Conservation (phyloP, 2,797 vertebrate species). For the Arctocebus calabarensis region DNA sequence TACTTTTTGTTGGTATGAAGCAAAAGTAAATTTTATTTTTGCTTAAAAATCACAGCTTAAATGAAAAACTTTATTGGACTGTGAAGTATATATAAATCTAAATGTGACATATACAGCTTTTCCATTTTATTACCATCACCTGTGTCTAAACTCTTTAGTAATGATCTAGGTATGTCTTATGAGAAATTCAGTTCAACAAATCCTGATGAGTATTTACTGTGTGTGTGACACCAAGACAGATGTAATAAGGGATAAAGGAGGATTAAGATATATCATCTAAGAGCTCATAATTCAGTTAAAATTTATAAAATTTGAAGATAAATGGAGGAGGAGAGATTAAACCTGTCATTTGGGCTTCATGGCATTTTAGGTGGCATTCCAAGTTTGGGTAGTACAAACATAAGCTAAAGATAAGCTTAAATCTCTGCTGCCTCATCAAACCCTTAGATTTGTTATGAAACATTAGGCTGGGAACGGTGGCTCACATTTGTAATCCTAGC, state of each 20-base stretch:
- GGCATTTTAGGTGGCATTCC: conserved; percentile 24
- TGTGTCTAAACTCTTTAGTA: background rate
- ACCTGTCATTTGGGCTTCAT: background rate
- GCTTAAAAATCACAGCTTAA: conserved; percentile 43
- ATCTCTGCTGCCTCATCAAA: conserved; percentile 8
- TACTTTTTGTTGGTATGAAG: conserved; percentile 13
- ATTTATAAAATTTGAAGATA: background rate
- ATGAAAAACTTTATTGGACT: background rate
- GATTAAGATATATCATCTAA: background rate
- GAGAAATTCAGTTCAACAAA: conserved; percentile 24
- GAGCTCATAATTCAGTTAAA: background rate
- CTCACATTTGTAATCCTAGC: no score
- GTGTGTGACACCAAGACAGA: background rate
- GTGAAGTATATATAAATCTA: background rate
- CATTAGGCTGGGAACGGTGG: background rate
- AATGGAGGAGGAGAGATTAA: background rate
- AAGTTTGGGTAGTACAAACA: background rate
- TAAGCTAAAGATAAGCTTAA: background rate
- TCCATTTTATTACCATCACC: background rate
- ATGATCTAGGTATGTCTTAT: background rate
- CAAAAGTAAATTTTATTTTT: conserved; percentile 9
- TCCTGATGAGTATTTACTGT: background rate
- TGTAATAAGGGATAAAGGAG: background rate
- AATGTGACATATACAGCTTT: background rate
- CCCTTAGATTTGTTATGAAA: background rate